phyloP scores from a whole-genome alignment of 2,888 invertebrate species.

The Campaea margaritaria region DNA sequence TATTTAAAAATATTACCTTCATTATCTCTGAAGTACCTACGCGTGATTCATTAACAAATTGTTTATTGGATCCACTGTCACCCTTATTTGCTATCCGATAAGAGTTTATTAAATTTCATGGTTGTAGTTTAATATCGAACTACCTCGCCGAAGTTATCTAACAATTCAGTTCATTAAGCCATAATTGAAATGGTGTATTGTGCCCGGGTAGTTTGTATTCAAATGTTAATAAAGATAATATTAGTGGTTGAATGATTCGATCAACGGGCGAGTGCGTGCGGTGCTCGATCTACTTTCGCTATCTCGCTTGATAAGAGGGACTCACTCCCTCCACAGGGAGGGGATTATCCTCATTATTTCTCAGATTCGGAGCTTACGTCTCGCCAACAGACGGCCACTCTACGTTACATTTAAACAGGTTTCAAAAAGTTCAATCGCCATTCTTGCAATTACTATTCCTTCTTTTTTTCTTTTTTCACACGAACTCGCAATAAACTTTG shows the following conservation, averaged over 20 bases:
- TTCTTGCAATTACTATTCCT: conserved; percentile 42
- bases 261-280: conserved; percentile 66
- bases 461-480: conserved; percentile 45
- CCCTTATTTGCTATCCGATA: conserved; percentile 72
- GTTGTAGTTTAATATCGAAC: conserved; percentile 60
- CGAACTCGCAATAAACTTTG: conserved; percentile 50
- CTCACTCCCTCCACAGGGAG: conserved; percentile 57
- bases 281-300: conserved; percentile 68
- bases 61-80: conserved; percentile 65
- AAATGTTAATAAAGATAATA: conserved; percentile 76
- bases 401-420: conserved; percentile 36
- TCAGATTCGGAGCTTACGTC: conserved; percentile 58
- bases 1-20: conserved; percentile 23
- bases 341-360: conserved; percentile 78
- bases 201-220: conserved; percentile 51
- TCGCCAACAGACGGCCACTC: conserved; percentile 35
- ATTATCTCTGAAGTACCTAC: conserved; percentile 62
- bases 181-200: conserved; percentile 72
- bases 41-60: conserved; percentile 68
- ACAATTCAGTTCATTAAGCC: conserved; percentile 61
- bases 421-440: conserved; percentile 31
- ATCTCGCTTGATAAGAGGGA: conserved; percentile 72
- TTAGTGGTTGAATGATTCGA: conserved; percentile 57
- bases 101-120: conserved; percentile 77
- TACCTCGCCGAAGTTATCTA: conserved; percentile 63